Evolutionary conservation across 2,797 vertebrate genomes (phyloP).

Genomic region (Notoglanidium macrostoma): DNA sequence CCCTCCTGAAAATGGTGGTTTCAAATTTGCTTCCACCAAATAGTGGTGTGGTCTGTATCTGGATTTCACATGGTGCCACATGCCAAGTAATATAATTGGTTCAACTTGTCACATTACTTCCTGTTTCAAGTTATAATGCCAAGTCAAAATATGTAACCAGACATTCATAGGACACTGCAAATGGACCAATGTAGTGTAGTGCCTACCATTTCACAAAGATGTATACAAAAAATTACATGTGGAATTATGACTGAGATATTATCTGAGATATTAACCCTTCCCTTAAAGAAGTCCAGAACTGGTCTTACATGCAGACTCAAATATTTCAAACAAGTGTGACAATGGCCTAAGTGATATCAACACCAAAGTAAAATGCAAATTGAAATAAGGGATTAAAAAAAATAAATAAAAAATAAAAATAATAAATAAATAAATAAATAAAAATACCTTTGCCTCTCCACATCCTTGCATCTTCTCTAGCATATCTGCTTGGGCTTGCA

Average conservation of each 20-base stretch:
- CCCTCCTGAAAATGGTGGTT: too few species aligned
- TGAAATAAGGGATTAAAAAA: too few species aligned
- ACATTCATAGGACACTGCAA: background rate
- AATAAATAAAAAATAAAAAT: too few species aligned
- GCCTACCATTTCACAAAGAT: background rate
- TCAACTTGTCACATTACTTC: background rate
- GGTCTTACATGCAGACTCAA: background rate
- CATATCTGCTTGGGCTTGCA: conserved; percentile 2
- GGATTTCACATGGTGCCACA: too few species aligned
- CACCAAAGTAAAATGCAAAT: background rate
- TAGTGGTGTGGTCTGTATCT: too few species aligned
- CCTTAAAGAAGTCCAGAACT: background rate
- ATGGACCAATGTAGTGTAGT: too few species aligned
- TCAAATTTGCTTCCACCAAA: too few species aligned
- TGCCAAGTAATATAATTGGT: too few species aligned
- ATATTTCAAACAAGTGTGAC: background rate
- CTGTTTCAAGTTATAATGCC: background rate
- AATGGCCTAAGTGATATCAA: background rate
- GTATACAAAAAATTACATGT: background rate
- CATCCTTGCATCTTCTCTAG: conserved; percentile 32
- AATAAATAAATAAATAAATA: too few species aligned
- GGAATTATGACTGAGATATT: too few species aligned
- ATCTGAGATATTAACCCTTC: too few species aligned
- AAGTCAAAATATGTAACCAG: too few species aligned
- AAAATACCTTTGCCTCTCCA: conserved; percentile 30